phyloP scores from a whole-genome alignment of 2,888 invertebrate genomes.

The Pristionchus japonicus region DNA sequence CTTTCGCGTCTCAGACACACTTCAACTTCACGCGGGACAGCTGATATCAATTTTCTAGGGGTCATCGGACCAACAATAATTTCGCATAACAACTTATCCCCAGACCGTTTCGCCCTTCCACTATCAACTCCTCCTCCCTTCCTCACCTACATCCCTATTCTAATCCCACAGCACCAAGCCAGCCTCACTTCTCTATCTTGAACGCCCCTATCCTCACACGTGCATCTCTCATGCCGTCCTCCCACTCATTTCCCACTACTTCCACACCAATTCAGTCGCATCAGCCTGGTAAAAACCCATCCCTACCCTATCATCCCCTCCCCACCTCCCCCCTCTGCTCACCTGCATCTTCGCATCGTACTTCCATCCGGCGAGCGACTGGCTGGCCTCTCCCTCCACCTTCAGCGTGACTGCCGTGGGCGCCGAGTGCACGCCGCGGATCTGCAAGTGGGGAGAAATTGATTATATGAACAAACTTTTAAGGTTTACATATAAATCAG shows the following conservation, averaged over 20 bases:
- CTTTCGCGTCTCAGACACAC: background rate
- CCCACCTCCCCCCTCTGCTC: background rate
- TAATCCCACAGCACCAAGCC: no score
- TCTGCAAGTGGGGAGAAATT: constrained; percentile 19
- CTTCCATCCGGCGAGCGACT: constrained; percentile 9
- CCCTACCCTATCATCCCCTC: background rate
- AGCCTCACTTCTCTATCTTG: no score
- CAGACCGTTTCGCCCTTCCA: no score
- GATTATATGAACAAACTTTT: no score
- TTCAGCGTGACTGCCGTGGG: background rate
- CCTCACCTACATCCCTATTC: no score
- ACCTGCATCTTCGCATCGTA: constrained; percentile 36
- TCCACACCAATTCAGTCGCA: no score
- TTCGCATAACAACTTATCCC: background rate
- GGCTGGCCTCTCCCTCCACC: background rate
- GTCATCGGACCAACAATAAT: background rate
- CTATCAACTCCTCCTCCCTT: no score
- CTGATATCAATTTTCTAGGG: background rate
- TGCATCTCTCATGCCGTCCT: no score
- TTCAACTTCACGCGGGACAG: background rate
- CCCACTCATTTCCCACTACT: no score
- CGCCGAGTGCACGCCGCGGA: constrained; percentile 42
- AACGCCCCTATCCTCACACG: no score
- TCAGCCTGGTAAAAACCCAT: no score
- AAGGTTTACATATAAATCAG: no score